Evolutionary conservation across 2,113 vertebrate species (phyloP), one percentile per base, ranked within the genome.

Genomic region (Alectura lathami): DNA sequence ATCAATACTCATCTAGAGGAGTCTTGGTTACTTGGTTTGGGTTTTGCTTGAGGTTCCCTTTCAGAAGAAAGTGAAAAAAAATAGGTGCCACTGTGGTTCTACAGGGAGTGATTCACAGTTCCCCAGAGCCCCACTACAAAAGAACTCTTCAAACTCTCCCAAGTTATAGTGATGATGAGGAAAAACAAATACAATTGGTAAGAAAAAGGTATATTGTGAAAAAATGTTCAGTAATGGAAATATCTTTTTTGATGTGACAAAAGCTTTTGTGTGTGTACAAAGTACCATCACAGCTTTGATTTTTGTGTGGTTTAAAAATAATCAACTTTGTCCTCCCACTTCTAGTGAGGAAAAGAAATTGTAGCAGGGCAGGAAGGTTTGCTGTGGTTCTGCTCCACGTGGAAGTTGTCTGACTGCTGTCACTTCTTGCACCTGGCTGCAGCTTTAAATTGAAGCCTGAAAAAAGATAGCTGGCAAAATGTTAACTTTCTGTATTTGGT

Each of bases 291-390:
- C 50, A 66, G 84, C 81, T 83, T 67, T 86, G 60, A 45, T 48
- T 84, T 62, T 56, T 11, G 54, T 12, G 5, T 66, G 69, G 51
- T 47, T 84, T 75, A 40, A 78, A 94, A 91, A 8, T 80, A 60
- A 29, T 53, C 93, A 69, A 23, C 80, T 92, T n/a, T 78, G 89
- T 77, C n/a, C n/a, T n/a, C n/a, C n/a, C n/a, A n/a, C n/a, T n/a
- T n/a, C n/a, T n/a, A 83, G 24, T 17, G 50, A 77, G 59, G 67
- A 29, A 17, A 69, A 67, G 79, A 53, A 30, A 13, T 5, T 6
- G 26, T 30, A 16, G 6, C 36, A 20, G 64, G 10, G 63, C 26
- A 36, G 79, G 63, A 27, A 45, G 75, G 17, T 79, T 23, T 53
- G 38, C 43, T 40, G 40, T 7, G 38, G 38, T 29, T 63, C 60